phyloP scores from a whole-genome alignment of 2,797 vertebrate species.

The Semaprochilodus insignis region DNA sequence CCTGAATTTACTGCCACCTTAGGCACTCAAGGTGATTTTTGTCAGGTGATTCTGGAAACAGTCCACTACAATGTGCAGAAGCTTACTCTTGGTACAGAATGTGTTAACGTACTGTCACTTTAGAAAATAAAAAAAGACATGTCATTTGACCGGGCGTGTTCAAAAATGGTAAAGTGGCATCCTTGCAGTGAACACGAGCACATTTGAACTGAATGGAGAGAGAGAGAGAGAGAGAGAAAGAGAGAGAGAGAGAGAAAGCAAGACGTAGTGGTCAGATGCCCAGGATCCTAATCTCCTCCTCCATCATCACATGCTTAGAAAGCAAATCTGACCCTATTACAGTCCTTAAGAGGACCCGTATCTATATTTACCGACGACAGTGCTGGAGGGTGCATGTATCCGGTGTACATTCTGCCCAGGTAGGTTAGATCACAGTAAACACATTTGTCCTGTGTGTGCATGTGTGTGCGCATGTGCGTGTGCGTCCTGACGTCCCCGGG shows the following conservation, averaged over 20 bases:
- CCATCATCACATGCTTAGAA: constrained; percentile 28
- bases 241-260: background rate
- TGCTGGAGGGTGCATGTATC: constrained; percentile 15
- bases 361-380: constrained; percentile 45
- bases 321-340: constrained; percentile 37
- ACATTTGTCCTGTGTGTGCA: constrained; percentile 87
- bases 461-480: constrained; percentile 68
- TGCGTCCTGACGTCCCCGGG: constrained; percentile 89
- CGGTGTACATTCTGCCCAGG: constrained; percentile 84
- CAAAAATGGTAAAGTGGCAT: background rate
- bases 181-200: background rate
- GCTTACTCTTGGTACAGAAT: too few species aligned
- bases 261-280: constrained; percentile 20
- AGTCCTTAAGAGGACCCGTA: constrained; percentile 24
- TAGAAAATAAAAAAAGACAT: too few species aligned
- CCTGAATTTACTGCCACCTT: too few species aligned
- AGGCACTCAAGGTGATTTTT: too few species aligned
- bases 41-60: too few species aligned
- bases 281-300: constrained; percentile 36
- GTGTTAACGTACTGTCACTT: too few species aligned
- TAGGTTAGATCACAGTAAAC: constrained; percentile 89
- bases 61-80: too few species aligned
- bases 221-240: background rate
- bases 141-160: too few species aligned
- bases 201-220: constrained; percentile 1